Conservation (phyloP, 2,113 vertebrate genomes). For the Phalacrocorax aristotelis region DNA sequence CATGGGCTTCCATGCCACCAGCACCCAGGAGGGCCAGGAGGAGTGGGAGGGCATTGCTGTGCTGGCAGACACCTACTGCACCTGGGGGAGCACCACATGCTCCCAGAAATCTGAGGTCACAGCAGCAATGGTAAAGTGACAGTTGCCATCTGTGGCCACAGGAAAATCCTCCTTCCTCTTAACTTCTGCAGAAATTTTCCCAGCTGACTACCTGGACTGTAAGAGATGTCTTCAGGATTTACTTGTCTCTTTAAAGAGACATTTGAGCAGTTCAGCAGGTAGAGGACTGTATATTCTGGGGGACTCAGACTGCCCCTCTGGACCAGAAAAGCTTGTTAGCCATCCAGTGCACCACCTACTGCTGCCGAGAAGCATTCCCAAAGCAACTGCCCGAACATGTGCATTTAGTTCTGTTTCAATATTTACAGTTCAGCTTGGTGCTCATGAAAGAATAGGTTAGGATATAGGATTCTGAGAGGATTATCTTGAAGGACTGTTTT, state of each 20-base stretch:
- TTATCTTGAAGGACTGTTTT: background rate
- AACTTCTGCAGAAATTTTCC: background rate
- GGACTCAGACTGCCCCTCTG: background rate
- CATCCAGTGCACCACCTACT: background rate
- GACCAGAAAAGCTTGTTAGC: background rate
- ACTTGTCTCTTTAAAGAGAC: background rate
- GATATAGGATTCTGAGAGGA: background rate
- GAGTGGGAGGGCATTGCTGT: background rate
- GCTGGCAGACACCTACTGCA: background rate
- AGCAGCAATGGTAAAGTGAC: background rate
- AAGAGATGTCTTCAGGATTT: background rate
- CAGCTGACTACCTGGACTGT: background rate
- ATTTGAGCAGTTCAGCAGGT: background rate
- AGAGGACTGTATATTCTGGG: background rate
- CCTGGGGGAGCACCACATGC: background rate
- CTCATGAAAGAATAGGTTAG: background rate
- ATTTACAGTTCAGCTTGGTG: background rate
- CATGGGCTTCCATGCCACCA: background rate
- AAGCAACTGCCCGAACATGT: rapidly evolving
- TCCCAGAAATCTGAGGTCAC: background rate
- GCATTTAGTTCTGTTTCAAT: background rate
- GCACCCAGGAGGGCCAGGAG: background rate
- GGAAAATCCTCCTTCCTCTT: background rate
- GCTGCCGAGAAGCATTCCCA: background rate
- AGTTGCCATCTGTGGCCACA: background rate